Conservation (phyloP, 2,797 vertebrate genomes). For the Cryptoprocta ferox region DNA sequence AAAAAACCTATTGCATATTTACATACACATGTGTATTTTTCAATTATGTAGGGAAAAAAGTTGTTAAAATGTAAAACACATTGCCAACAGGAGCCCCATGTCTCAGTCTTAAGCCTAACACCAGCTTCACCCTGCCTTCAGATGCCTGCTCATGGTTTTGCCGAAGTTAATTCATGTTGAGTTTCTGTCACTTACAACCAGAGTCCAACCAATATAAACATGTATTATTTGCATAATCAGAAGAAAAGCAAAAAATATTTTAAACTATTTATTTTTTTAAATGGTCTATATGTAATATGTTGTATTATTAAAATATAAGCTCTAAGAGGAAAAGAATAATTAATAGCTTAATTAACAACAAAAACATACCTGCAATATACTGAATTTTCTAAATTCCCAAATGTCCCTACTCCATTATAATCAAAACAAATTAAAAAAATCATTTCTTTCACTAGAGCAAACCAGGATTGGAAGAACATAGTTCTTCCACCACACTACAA, state of each 20-base stretch:
- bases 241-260: not conserved
- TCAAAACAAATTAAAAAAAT: not conserved
- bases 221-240: not conserved
- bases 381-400: not conserved
- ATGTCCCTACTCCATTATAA: not conserved
- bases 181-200: not conserved
- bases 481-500: not conserved
- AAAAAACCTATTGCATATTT: not conserved
- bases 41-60: not conserved
- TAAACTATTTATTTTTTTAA: not conserved
- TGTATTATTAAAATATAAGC: not conserved
- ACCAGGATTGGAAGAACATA: not conserved
- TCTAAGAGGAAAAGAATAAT: constrained; percentile 1
- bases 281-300: not conserved
- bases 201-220: not conserved
- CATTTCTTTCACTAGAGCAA: not conserved
- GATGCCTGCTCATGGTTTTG: not conserved
- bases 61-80: not conserved
- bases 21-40: not conserved
- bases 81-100: not conserved
- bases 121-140: not conserved
- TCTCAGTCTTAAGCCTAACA: not conserved
- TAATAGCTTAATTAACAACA: not conserved
- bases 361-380: not conserved
- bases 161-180: not conserved